Conservation (phyloP, 1,140 invertebrate genomes). For the Solen grandis region DNA sequence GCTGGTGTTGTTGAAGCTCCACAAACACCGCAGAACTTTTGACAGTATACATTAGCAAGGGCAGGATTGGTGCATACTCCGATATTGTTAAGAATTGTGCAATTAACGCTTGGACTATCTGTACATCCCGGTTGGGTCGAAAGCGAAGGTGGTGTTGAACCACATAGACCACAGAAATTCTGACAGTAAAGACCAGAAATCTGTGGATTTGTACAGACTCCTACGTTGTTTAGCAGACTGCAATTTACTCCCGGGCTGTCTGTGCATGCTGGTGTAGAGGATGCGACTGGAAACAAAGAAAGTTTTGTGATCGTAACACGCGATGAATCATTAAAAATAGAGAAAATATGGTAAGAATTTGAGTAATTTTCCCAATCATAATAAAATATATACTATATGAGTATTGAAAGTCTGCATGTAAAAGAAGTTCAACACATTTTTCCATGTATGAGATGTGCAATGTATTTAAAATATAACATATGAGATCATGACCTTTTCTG, state of each 20-base stretch:
- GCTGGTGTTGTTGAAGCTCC: background rate
- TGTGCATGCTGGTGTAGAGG: background rate
- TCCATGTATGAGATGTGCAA: no score
- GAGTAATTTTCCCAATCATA: background rate
- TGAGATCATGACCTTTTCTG: no score
- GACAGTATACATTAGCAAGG: background rate
- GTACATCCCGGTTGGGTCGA: background rate
- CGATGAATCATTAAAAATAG: background rate
- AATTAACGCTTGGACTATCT: background rate
- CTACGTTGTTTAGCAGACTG: background rate
- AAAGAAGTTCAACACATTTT: no score
- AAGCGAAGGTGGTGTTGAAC: background rate
- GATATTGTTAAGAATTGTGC: background rate
- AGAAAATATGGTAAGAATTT: background rate
- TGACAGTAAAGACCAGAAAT: background rate
- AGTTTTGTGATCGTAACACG: background rate
- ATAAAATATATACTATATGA: background rate
- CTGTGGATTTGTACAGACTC: background rate
- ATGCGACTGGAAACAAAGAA: background rate
- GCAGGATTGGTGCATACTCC: background rate
- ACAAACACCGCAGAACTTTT: background rate
- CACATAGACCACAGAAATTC: background rate
- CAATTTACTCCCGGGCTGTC: background rate
- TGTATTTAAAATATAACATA: no score
- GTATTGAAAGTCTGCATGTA: no score